Conservation (phyloP, 2,113 vertebrate species). For the Piaya cayana region DNA sequence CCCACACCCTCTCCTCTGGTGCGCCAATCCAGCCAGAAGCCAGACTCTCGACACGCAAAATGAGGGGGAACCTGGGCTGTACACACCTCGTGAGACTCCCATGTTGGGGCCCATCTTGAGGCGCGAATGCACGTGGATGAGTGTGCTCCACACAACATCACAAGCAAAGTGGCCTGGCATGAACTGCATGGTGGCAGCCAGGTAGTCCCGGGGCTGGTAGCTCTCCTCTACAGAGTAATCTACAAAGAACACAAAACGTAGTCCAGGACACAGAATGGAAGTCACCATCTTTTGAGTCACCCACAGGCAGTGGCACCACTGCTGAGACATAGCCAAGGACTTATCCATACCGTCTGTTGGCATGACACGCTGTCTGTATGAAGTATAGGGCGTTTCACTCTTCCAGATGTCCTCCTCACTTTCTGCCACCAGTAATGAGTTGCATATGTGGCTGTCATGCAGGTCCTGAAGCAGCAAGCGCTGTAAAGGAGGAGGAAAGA, state of each 20-base stretch:
- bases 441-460: constrained; percentile 94
- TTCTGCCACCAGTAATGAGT: constrained; percentile 95
- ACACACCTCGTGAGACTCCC: constrained; percentile 91
- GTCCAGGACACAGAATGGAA: background rate
- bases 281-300: background rate
- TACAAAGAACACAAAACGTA: constrained; percentile 18
- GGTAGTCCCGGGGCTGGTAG: constrained; percentile 91
- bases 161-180: constrained; percentile 97
- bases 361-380: constrained; percentile 80
- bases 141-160: constrained; percentile 93
- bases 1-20: background rate
- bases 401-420: constrained; percentile 99
- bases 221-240: constrained; percentile 93
- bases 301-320: background rate
- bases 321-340: background rate
- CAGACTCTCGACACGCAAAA: background rate
- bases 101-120: constrained; percentile 98
- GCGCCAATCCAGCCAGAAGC: background rate
- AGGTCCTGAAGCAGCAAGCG: constrained; percentile 94
- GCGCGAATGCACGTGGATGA: constrained; percentile 94
- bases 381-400: constrained; percentile 86
- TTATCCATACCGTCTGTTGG: constrained; percentile 83
- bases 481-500: constrained; percentile 66
- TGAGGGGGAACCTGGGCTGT: background rate
- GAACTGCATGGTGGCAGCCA: constrained; percentile 98